Percentiles rank a stretch among this genome's conserved stretches.
These are phyloP conservation scores for Ceratina japonica DNA, from an alignment of 1,140 invertebrate genomes.

Conservation along the genomic window DNA sequence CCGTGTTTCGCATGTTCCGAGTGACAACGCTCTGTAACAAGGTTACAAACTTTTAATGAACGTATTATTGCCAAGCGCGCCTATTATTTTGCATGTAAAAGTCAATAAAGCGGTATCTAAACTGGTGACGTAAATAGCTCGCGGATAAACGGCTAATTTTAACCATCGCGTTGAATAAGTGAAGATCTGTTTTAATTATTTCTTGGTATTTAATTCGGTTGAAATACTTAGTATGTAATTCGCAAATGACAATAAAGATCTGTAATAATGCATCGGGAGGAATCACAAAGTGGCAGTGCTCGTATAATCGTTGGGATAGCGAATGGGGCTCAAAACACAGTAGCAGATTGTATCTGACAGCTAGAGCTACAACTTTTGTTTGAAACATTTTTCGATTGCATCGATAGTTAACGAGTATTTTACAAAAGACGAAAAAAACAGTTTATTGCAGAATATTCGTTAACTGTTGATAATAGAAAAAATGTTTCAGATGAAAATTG, in stretches of 20 bases:
- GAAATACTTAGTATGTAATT: neutral
- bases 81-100: neutral
- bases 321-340: too few species aligned
- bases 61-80: slow-evolving; percentile 23
- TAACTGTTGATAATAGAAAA: neutral
- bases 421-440: too few species aligned
- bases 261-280: too few species aligned
- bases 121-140: slow-evolving; percentile 6
- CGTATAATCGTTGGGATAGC: too few species aligned
- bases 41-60: slow-evolving; percentile 44
- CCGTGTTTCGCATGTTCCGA: neutral
- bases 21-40: slow-evolving; percentile 20
- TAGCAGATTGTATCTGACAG: too few species aligned
- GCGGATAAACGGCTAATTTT: neutral
- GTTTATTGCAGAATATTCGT: too few species aligned
- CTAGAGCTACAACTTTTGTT: too few species aligned
- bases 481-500: neutral
- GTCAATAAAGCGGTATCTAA: neutral
- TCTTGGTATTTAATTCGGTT: neutral
- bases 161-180: neutral
- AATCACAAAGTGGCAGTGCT: too few species aligned
- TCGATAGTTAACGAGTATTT: too few species aligned
- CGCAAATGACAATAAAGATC: too few species aligned
- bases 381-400: too few species aligned
- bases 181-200: neutral